Percentiles rank a stretch among this genome's conserved stretches.
Evolutionary conservation across 2,888 invertebrate genomes (phyloP).

Genomic region (Drosophila nigricruria): DNA sequence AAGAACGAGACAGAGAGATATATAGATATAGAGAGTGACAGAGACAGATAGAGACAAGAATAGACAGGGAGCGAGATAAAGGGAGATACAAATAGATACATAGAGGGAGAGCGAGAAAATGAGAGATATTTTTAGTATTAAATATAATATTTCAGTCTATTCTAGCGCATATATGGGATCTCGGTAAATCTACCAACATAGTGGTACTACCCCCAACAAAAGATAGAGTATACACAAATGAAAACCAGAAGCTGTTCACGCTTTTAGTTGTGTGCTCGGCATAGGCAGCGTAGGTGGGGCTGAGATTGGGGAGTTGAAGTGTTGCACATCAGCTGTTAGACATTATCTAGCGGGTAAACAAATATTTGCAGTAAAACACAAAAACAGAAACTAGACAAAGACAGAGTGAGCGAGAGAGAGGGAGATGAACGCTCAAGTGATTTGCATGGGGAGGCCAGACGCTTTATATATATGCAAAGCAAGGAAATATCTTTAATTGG

Average conservation of each 20-base stretch:
- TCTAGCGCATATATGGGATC: no score
- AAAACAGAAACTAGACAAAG: neutral
- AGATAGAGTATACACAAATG: conserved; percentile 23
- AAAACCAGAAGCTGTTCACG: conserved; percentile 43
- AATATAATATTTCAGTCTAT: no score
- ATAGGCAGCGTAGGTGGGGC: conserved; percentile 2
- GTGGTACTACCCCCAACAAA: neutral
- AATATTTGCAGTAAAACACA: conserved; percentile 47
- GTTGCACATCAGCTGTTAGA: conserved; percentile 57
- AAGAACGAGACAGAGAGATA: no score
- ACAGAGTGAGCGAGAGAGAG: conserved; percentile 6
- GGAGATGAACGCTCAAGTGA: conserved; percentile 21
- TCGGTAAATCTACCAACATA: neutral
- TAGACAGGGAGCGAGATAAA: no score
- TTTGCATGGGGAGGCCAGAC: conserved; percentile 33
- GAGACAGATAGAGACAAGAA: neutral
- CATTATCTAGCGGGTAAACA: conserved; percentile 36
- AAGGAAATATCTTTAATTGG: conserved; percentile 53
- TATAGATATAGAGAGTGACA: neutral
- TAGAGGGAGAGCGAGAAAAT: no score
- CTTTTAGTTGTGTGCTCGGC: conserved; percentile 15
- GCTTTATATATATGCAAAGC: conserved; percentile 12
- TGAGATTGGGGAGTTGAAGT: conserved; percentile 2
- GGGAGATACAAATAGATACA: no score
- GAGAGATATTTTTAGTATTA: no score